Percentiles rank a stretch among this genome's conserved stretches.
These are phyloP conservation scores for Siphamia tubifer DNA, from an alignment of 2,113 vertebrate genomes.

Conservation along the genomic window DNA sequence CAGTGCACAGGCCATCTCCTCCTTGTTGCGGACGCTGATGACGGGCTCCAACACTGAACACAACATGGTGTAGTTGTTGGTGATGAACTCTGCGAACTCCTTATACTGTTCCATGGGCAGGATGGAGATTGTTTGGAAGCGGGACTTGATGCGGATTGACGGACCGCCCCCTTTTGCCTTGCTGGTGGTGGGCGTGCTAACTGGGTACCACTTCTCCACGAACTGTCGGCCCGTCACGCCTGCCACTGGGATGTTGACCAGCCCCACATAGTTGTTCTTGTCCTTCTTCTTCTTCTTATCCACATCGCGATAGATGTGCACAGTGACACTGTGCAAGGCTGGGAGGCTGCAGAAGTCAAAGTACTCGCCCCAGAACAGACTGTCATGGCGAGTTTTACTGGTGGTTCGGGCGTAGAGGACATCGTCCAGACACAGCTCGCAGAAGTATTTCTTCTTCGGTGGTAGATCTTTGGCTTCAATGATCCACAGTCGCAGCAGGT, in stretches of 20 bases:
- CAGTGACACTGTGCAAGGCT: slow-evolving; percentile 86
- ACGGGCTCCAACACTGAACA: slow-evolving; percentile 96
- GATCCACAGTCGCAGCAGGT: slow-evolving; percentile 94
- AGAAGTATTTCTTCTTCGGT: slow-evolving; percentile 96
- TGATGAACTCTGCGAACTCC: slow-evolving; percentile 97
- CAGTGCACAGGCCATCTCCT: slow-evolving; percentile 94
- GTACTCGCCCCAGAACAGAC: slow-evolving; percentile 98
- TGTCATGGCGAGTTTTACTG: slow-evolving; percentile 92
- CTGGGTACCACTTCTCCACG: slow-evolving; percentile 96
- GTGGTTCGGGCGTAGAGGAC: slow-evolving; percentile 94
- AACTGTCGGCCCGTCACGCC: slow-evolving; percentile 91
- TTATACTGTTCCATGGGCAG: slow-evolving; percentile 99
- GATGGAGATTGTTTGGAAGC: slow-evolving; percentile 93
- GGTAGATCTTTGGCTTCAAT: slow-evolving; percentile 97
- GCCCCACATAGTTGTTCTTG: slow-evolving; percentile 95
- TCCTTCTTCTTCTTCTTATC: slow-evolving; percentile 98
- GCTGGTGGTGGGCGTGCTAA: slow-evolving; percentile 92
- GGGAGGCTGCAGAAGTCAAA: slow-evolving; percentile 92
- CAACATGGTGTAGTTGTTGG: slow-evolving; percentile 90
- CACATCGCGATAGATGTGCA: slow-evolving; percentile 94
- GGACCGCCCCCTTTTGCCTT: slow-evolving; percentile 91
- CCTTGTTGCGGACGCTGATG: slow-evolving; percentile 95
- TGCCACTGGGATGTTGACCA: slow-evolving; percentile 91
- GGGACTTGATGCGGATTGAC: slow-evolving; percentile 94
- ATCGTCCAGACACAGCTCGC: slow-evolving; percentile 97